Percentiles rank a stretch among this genome's conserved stretches.
phyloP scores from a whole-genome alignment of 2,113 vertebrate species.

The Hylia prasina region DNA sequence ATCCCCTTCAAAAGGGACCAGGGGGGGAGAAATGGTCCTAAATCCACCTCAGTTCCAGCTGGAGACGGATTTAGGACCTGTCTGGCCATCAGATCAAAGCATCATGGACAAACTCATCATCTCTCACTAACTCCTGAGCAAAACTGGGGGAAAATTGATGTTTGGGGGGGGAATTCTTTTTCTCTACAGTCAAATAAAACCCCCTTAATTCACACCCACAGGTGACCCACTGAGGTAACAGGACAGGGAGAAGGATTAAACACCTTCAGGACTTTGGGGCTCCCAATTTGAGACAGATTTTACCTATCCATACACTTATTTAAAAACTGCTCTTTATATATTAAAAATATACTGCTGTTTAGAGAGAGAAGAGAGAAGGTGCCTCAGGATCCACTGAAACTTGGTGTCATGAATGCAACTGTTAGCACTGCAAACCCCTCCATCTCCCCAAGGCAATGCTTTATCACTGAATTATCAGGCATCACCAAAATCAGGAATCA shows the following conservation, averaged over 20 bases:
- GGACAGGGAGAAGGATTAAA: neutral
- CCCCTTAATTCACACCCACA: neutral
- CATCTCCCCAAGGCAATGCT: neutral
- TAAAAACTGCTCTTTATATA: neutral
- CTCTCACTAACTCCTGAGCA: neutral
- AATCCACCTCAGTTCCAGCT: neutral
- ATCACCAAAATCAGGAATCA: neutral
- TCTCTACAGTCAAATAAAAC: neutral
- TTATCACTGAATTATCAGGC: neutral
- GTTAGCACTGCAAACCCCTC: neutral
- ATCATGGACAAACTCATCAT: neutral
- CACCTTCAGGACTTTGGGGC: neutral
- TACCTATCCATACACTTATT: neutral
- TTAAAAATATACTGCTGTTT: too few species aligned
- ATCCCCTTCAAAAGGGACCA: neutral
- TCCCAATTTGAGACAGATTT: neutral
- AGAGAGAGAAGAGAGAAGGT: neutral
- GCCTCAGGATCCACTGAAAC: neutral
- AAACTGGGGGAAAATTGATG: neutral
- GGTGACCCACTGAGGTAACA: neutral
- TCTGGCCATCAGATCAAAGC: neutral
- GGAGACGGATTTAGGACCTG: neutral
- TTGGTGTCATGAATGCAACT: neutral
- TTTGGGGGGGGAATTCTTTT: neutral
- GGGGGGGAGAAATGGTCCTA: accelerated